A percentile compares a stretch with the other conserved stretches of the same genome.
Evolutionary conservation across 2,113 vertebrate species (phyloP).

Genomic region (Oxyura jamaicensis): DNA sequence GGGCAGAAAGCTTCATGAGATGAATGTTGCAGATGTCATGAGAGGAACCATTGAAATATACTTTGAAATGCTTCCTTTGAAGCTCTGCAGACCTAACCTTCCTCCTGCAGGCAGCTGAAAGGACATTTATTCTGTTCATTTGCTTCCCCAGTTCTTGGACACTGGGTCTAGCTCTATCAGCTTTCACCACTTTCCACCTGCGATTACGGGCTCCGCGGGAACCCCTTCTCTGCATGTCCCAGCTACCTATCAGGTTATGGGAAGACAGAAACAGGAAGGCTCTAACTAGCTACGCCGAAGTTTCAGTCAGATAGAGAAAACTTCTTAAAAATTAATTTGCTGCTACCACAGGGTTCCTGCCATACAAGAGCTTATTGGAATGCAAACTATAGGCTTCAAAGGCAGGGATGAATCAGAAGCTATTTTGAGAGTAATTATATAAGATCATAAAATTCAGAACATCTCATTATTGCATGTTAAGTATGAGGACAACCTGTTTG

Average conservation of each 20-base stretch:
- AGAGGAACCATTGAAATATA: background rate
- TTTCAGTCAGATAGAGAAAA: conserved; percentile 27
- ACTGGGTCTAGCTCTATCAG: background rate
- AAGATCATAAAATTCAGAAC: conserved; percentile 62
- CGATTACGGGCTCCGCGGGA: background rate
- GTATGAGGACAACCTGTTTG: conserved; percentile 2
- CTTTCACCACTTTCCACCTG: conserved; percentile 3
- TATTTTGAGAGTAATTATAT: conserved; percentile 73
- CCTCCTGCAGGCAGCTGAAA: background rate
- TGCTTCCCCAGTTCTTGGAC: background rate
- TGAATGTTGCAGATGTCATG: background rate
- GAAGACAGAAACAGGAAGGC: background rate
- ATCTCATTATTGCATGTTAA: conserved; percentile 32
- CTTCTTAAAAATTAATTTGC: conserved; percentile 63
- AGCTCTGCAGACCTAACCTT: background rate
- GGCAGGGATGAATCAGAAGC: conserved; percentile 65
- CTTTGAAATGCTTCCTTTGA: background rate
- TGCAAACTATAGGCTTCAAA: conserved; percentile 71
- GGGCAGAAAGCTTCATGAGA: background rate
- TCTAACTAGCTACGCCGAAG: background rate
- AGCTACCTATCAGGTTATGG: background rate
- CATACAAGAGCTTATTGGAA: conserved; percentile 40
- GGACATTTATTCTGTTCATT: background rate
- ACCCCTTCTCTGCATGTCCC: background rate
- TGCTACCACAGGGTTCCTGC: conserved; percentile 50